Evolutionary conservation across 1,140 invertebrate genomes (phyloP).

Genomic region (Lordiphosa stackelbergi): DNA sequence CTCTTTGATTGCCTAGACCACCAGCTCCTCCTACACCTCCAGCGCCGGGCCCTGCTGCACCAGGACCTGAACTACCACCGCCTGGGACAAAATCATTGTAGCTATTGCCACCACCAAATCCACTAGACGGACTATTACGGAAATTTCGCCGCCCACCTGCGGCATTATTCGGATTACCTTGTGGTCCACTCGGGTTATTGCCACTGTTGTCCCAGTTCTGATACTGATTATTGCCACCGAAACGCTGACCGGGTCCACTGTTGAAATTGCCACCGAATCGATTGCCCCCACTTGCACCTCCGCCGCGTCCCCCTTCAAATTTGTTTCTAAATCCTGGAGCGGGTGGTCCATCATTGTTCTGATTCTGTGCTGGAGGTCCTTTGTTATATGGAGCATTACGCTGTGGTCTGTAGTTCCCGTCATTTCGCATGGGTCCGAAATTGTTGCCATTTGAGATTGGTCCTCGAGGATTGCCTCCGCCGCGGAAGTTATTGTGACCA

Average conservation of each 20-base stretch:
- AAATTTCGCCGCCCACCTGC: conserved; percentile 25
- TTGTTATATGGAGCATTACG: conserved; percentile 67
- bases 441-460: conserved; percentile 52
- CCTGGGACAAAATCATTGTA: conserved; percentile 37
- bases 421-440: conserved; percentile 54
- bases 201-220: conserved; percentile 30
- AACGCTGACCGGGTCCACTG: conserved; percentile 17
- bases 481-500: conserved; percentile 19
- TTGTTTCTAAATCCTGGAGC: conserved; percentile 44
- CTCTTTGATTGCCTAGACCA: conserved; percentile 21
- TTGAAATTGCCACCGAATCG: conserved; percentile 23
- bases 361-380: conserved; percentile 45
- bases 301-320: conserved; percentile 26
- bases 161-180: conserved; percentile 3
- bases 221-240: conserved; percentile 29
- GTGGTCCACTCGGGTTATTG: conserved; percentile 6
- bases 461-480: conserved; percentile 19
- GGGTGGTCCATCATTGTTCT: conserved; percentile 25
- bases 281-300: conserved; percentile 21
- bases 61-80: conserved; percentile 16
- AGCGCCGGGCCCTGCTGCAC: not conserved
- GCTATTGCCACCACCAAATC: conserved; percentile 30
- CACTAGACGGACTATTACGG: conserved; percentile 35
- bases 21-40: conserved; percentile 6
- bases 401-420: conserved; percentile 47